These are phyloP conservation scores for Hypotaenidia philippensis DNA, from an alignment of 2,797 vertebrate genomes.

Conservation along the genomic window DNA sequence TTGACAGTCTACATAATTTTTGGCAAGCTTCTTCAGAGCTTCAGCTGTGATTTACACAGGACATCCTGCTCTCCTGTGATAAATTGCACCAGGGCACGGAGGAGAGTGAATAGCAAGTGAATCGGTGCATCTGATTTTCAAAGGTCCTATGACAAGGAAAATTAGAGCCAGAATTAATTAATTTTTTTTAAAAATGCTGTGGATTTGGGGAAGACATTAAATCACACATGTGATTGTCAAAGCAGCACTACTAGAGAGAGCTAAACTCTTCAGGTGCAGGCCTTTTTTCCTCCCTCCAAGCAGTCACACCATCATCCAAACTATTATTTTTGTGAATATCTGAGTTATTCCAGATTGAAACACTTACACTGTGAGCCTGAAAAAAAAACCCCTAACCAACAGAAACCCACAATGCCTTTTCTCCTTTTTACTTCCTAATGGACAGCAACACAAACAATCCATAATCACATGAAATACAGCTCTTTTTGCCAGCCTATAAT, in stretches of 20 bases:
- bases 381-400: neutral
- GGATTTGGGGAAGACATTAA: neutral
- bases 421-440: slow-evolving; percentile 21
- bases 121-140: neutral
- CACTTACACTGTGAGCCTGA: neutral
- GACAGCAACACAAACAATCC: slow-evolving; percentile 46
- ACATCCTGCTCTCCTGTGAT: neutral
- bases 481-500: slow-evolving; percentile 44
- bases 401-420: neutral
- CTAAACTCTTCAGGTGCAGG: neutral
- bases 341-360: slow-evolving; percentile 6
- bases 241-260: neutral
- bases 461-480: slow-evolving; percentile 46
- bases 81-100: neutral
- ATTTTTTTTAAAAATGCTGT: neutral
- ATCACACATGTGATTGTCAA: neutral
- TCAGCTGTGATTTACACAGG: slow-evolving; percentile 6
- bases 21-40: slow-evolving; percentile 5
- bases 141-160: neutral
- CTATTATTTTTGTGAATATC: neutral
- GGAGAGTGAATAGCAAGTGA: neutral
- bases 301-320: neutral
- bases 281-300: rapidly evolving
- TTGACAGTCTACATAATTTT: neutral
- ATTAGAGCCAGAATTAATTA: neutral